Evolutionary conservation across 2,797 vertebrate genomes (phyloP).

Genomic region (Zenarchopterus dispar): DNA sequence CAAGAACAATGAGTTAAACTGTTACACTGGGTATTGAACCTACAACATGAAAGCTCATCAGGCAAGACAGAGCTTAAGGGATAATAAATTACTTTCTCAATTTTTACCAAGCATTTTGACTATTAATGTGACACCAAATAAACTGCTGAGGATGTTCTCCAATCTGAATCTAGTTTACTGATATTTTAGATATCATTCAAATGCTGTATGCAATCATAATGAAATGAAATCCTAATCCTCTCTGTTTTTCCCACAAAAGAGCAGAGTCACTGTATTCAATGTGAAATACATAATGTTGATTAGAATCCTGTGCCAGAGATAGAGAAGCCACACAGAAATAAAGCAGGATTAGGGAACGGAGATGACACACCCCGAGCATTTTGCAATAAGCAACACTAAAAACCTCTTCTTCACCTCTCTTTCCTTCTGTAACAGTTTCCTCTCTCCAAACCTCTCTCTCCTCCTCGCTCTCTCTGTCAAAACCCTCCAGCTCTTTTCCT

Average conservation of each 20-base stretch:
- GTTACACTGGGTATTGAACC: neutral
- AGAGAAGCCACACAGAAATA: slow-evolving; percentile 32
- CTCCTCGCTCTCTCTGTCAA: slow-evolving; percentile 13
- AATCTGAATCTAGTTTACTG: slow-evolving; percentile 27
- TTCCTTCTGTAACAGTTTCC: slow-evolving; percentile 27
- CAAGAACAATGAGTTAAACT: slow-evolving; percentile 5
- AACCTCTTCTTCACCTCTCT: slow-evolving; percentile 23
- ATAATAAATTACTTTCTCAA: too few species aligned
- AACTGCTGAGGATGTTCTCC: slow-evolving; percentile 25
- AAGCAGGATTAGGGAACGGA: slow-evolving; percentile 1
- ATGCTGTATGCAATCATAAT: slow-evolving; percentile 48
- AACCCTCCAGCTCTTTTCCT: slow-evolving; percentile 56
- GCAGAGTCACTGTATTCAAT: slow-evolving; percentile 30
- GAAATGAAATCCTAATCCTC: slow-evolving; percentile 65
- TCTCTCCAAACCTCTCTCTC: slow-evolving; percentile 19
- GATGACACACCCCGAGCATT: slow-evolving; percentile 33
- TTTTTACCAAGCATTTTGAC: neutral
- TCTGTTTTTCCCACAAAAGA: slow-evolving; percentile 41
- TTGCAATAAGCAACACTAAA: slow-evolving; percentile 31
- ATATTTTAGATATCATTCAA: slow-evolving; percentile 51
- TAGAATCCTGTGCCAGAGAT: slow-evolving; percentile 23
- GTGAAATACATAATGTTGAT: slow-evolving; percentile 31
- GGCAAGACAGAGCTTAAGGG: too few species aligned
- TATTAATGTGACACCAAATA: slow-evolving; percentile 27
- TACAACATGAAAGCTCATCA: too few species aligned